phyloP scores from a whole-genome alignment of 2,797 vertebrate genomes.

The Brachyalestes nurse region DNA sequence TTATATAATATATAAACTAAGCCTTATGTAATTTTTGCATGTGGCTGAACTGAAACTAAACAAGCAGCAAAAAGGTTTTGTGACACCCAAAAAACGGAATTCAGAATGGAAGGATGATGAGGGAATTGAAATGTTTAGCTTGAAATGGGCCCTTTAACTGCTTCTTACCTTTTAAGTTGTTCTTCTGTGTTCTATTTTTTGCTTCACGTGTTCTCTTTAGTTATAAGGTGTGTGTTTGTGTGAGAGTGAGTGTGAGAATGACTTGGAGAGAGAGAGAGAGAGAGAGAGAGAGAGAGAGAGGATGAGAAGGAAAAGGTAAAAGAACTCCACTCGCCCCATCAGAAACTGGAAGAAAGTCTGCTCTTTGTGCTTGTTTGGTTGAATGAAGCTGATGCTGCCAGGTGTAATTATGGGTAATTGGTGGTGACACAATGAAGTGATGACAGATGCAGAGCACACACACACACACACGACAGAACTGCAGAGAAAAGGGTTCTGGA shows the following conservation, averaged over 20 bases:
- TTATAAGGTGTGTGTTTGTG: conserved; percentile 9
- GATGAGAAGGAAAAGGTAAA: conserved; percentile 36
- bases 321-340: conserved; percentile 28
- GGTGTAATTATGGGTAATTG: conserved; percentile 80
- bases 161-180: no score
- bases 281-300: not conserved
- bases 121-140: no score
- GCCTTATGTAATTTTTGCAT: no score
- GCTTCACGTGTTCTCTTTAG: no score
- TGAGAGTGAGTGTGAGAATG: conserved; percentile 11
- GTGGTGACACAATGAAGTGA: conserved; percentile 76
- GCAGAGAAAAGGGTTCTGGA: conserved; percentile 20
- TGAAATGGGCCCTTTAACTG: no score
- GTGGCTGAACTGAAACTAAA: no score
- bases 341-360: conserved; percentile 64
- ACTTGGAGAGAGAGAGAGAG: not conserved
- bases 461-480: conserved; percentile 27
- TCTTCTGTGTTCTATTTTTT: no score
- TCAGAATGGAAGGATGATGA: no score
- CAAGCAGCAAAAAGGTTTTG: no score
- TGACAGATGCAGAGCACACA: conserved; percentile 69
- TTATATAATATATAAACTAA: no score
- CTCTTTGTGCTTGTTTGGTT: conserved; percentile 68
- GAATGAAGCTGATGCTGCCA: conserved; percentile 71
- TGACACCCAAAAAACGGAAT: no score